These are phyloP conservation scores for roundworm (Caenorhabditis elegans) DNA, from an alignment of 1,140 invertebrate genomes.

Conservation along the genomic window DNA sequence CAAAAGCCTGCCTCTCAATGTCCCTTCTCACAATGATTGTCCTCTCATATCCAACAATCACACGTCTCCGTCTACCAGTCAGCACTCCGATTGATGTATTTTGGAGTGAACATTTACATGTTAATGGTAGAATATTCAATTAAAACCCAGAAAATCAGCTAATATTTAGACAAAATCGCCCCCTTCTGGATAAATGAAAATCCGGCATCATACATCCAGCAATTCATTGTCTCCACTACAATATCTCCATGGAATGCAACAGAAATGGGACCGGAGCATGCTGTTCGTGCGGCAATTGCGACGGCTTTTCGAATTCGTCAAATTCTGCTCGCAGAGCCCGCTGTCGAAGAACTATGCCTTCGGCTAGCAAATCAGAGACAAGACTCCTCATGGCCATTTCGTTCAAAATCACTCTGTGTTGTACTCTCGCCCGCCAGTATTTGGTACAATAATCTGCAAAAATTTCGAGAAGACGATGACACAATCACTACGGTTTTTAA, in stretches of 20 bases:
- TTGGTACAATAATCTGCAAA: conserved; percentile 48
- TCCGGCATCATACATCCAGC: conserved; percentile 54
- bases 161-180: conserved; percentile 41
- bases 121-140: conserved; percentile 1
- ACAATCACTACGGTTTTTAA: conserved; percentile 52
- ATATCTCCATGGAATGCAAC: conserved; percentile 56
- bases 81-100: conserved; percentile 57
- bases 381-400: not conserved
- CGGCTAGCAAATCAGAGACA: not conserved
- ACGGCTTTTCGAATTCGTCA: conserved; percentile 41
- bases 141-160: too few species aligned
- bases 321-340: not conserved
- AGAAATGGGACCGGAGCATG: conserved; percentile 47
- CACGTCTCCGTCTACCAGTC: conserved; percentile 48
- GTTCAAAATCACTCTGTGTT: conserved; percentile 40
- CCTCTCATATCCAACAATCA: conserved; percentile 57
- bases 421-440: conserved; percentile 53
- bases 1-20: conserved; percentile 52
- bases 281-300: conserved; percentile 50
- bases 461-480: conserved; percentile 47
- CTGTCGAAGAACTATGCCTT: not conserved
- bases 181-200: conserved; percentile 55
- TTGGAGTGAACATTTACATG: conserved; percentile 35
- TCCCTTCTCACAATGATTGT: conserved; percentile 56
- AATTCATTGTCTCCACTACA: conserved; percentile 51